Conservation (phyloP, 2,888 invertebrate genomes). For the Ormyrus pomaceus region DNA sequence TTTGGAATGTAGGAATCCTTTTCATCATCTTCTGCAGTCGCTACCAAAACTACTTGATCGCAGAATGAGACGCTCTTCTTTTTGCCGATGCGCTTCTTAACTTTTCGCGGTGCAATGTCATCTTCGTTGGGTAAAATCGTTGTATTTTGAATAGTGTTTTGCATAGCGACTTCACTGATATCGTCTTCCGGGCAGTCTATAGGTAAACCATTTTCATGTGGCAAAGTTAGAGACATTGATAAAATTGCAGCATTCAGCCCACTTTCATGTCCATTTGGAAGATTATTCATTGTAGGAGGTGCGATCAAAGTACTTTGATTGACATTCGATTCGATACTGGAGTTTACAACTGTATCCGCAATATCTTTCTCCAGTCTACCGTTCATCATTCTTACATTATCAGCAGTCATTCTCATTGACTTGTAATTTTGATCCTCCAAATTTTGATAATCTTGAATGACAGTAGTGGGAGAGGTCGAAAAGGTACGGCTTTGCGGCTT, state of each 20-base stretch:
- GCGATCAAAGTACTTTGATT: conserved; percentile 62
- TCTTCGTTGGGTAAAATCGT: conserved; percentile 72
- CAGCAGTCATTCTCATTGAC: conserved; percentile 55
- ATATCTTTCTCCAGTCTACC: conserved; percentile 53
- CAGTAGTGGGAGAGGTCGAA: conserved; percentile 58
- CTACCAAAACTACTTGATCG: conserved; percentile 94
- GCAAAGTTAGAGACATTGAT: conserved; percentile 74
- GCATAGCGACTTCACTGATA: conserved; percentile 73
- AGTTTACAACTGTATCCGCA: conserved; percentile 57
- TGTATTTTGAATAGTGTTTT: conserved; percentile 73
- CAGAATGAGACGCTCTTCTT: conserved; percentile 97
- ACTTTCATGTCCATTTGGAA: conserved; percentile 60
- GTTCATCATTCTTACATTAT: conserved; percentile 55
- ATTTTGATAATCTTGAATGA: conserved; percentile 58
- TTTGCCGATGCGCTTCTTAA: conserved; percentile 80
- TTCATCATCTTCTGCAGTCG: conserved; percentile 94
- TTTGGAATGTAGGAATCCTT: conserved; percentile 94
- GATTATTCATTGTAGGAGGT: conserved; percentile 37
- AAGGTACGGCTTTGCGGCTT: conserved; percentile 61
- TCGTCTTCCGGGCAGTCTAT: conserved; percentile 73
- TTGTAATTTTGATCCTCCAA: conserved; percentile 56
- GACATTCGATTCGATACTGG: conserved; percentile 64
- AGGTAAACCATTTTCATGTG: conserved; percentile 77
- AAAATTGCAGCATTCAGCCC: conserved; percentile 70
- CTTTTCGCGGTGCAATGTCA: conserved; percentile 76